phyloP scores from a whole-genome alignment of 2,797 vertebrate species.

The Gadopsis bispinosus region DNA sequence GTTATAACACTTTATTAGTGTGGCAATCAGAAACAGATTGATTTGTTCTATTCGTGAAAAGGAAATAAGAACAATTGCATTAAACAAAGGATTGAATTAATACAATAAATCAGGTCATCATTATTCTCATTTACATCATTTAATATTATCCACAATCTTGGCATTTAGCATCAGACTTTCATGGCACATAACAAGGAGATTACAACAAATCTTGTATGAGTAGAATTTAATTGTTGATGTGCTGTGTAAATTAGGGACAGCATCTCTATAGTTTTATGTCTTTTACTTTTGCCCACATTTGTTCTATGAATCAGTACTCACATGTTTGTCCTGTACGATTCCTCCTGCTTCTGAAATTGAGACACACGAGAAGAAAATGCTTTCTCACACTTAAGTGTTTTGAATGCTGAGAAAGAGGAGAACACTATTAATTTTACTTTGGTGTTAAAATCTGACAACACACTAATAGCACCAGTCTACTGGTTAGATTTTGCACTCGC shows the following conservation, averaged over 20 bases:
- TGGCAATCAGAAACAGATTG: neutral
- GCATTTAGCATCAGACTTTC: neutral
- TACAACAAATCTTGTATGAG: too few relatives aligned
- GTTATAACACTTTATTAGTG: too few relatives aligned
- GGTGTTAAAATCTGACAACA: conserved; percentile 20
- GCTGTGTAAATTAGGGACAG: neutral
- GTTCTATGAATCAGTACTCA: neutral
- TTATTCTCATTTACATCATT: neutral
- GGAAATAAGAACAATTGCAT: too few relatives aligned
- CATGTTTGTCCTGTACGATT: neutral
- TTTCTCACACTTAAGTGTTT: neutral
- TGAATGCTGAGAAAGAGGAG: too few relatives aligned
- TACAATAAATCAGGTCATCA: neutral
- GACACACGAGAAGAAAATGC: too few relatives aligned
- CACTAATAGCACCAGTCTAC: conserved; percentile 6
- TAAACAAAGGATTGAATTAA: too few relatives aligned
- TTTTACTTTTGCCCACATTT: neutral
- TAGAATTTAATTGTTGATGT: neutral
- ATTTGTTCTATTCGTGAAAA: too few relatives aligned
- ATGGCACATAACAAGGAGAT: neutral
- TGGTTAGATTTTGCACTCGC: conserved; percentile 27
- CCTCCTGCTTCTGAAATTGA: neutral
- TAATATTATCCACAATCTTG: neutral
- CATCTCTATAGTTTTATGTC: neutral
- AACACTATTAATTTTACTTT: neutral